These are phyloP conservation scores for Gallinago solitaria DNA, from an alignment of 2,797 vertebrate genomes.

Conservation along the genomic window DNA sequence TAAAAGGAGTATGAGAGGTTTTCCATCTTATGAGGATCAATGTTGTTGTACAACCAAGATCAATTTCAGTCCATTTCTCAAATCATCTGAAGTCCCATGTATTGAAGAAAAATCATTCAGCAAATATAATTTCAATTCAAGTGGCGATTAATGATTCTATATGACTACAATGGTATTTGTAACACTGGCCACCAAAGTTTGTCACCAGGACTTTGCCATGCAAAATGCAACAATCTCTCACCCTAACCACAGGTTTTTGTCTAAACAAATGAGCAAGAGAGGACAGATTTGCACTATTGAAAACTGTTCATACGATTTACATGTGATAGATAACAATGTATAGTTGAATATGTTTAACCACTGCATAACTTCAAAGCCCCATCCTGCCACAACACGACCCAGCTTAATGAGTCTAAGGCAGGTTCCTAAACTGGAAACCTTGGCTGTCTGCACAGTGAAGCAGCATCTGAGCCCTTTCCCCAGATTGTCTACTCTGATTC, in stretches of 20 bases:
- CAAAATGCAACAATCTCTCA: background rate
- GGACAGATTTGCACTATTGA: fast-evolving
- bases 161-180: background rate
- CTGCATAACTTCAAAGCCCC: background rate
- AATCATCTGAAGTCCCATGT: background rate
- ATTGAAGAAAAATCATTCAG: conserved; percentile 11
- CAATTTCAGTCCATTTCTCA: conserved; percentile 31
- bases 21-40: conserved; percentile 19
- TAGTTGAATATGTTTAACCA: background rate
- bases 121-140: background rate
- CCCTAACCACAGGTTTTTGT: background rate
- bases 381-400: background rate
- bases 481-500: background rate
- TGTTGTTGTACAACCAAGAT: background rate
- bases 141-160: background rate
- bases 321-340: background rate
- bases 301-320: background rate
- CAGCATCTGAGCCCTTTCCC: background rate
- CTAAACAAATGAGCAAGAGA: background rate
- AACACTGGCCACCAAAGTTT: background rate
- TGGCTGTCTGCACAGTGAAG: background rate
- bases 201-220: background rate
- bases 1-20: background rate
- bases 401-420: background rate
- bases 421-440: background rate